Evolutionary conservation across 1,140 invertebrate genomes (phyloP), one percentile per base, ranked within the genome.

Genomic region (Aphelenchoides besseyi): DNA sequence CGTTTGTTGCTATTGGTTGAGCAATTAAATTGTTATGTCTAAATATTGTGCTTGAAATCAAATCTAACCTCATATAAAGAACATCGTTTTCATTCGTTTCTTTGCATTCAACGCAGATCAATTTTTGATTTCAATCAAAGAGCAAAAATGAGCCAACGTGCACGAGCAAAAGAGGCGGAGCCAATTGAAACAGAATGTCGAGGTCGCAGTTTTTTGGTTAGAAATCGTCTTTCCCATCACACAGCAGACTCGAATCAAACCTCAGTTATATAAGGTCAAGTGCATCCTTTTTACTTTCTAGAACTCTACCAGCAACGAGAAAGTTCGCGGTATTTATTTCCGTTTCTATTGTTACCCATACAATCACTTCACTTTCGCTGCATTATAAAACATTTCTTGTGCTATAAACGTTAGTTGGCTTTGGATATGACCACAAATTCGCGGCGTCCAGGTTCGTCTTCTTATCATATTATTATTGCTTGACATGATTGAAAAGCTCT

Each of bases 121-220:
- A n/a, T n/a, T n/a, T n/a, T n/a, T n/a, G n/a, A n/a, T n/a, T n/a
- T n/a, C n/a, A 48, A 48, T 16, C 12, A 48, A 48, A 23, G 41
- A 16, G 41, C 12, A 23, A 48, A 48, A 48, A 23, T 12, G 12
- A 23, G 41, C 12, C 41, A 23, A 48, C 41, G 41, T 48, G 12
- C 41, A 48, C 41, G 41, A 48, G 41, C 41, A 48, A 23, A 48
- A 48, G 41, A 48, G 41, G 41, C 41, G 41, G 41, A 48, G 41
- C 41, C 23, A 23, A 48, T 12, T 16, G 41, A 48, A 48, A 48
- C 41, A 48, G 12, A 23, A 48, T 12, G 41, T 12, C 12, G 12
- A 48, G 41, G 41, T 12, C 12, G 41, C 23, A 12, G 41, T 23
- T 48, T n/a, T 48, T 48, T 48, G 41, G 41, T 48, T 48, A 48